A percentile compares a stretch with the other conserved stretches of the same genome.
phyloP scores from a whole-genome alignment of 2,113 vertebrate species.

The Phrynosoma blainvillii region DNA sequence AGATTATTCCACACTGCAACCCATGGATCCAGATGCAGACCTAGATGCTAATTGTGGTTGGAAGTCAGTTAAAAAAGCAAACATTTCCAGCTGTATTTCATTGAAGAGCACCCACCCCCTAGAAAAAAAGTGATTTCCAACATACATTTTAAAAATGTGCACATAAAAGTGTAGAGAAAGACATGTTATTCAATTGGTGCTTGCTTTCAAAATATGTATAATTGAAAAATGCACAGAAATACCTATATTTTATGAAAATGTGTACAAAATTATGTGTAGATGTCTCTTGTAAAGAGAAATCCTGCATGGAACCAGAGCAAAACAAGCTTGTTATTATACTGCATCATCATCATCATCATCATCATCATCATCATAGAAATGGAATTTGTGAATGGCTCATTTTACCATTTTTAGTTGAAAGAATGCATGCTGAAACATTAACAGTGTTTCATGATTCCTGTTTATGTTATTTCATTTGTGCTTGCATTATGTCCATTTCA shows the following conservation, averaged over 20 bases:
- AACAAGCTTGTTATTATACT: too few species aligned
- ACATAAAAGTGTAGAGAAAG: not conserved
- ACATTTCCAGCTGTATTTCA: not conserved
- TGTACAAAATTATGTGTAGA: too few species aligned
- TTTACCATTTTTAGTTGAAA: not conserved
- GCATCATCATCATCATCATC: too few species aligned
- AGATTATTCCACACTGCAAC: not conserved
- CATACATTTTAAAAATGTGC: not conserved
- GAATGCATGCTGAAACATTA: not conserved
- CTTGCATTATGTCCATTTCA: slow-evolving; percentile 37
- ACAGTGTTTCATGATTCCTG: not conserved
- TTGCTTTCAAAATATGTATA: not conserved
- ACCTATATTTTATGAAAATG: not conserved
- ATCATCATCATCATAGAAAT: too few species aligned
- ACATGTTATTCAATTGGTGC: not conserved
- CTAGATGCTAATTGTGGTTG: not conserved
- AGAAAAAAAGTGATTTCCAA: not conserved
- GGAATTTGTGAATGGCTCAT: too few species aligned
- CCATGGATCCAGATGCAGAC: not conserved
- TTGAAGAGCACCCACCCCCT: not conserved
- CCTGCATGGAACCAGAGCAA: too few species aligned
- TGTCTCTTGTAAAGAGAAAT: too few species aligned
- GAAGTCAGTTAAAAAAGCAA: not conserved
- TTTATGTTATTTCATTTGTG: not conserved
- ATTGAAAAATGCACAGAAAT: not conserved